phyloP scores from a whole-genome alignment of 37 sponge, comb jelly and placozoan species.

The Sycon ciliatum region DNA sequence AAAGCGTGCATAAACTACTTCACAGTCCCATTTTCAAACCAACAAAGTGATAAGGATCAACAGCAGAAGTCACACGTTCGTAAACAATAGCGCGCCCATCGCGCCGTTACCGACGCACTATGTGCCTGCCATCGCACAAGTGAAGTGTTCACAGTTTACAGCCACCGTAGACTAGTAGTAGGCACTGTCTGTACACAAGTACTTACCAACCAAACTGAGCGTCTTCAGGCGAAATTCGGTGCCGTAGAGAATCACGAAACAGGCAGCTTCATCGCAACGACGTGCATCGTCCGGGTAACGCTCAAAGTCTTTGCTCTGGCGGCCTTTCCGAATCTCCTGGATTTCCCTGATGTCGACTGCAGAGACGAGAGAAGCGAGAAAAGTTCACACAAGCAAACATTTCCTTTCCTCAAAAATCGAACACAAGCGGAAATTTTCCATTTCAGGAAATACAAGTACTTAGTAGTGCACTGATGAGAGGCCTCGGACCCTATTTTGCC shows the following conservation, averaged over 20 bases:
- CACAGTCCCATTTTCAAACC: too few species aligned
- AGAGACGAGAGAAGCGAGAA: background rate
- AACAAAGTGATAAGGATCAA: too few species aligned
- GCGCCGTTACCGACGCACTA: too few species aligned
- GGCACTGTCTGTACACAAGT: too few species aligned
- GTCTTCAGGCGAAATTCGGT: constrained; percentile 74
- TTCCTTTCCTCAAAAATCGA: background rate
- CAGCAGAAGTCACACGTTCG: too few species aligned
- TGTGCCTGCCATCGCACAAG: too few species aligned
- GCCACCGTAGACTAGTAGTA: too few species aligned
- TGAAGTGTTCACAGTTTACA: too few species aligned
- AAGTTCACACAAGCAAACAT: background rate
- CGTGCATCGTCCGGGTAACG: constrained; percentile 31
- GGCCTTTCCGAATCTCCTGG: constrained; percentile 55
- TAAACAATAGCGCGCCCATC: too few species aligned
- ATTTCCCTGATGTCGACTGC: constrained; percentile 78
- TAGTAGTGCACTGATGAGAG: background rate
- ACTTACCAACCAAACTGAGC: constrained; percentile 67
- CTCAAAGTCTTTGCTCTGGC: constrained; percentile 59
- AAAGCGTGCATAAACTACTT: too few species aligned
- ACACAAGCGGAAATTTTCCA: background rate
- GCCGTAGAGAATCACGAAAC: constrained; percentile 65
- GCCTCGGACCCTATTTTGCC: too few species aligned
- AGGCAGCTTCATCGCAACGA: constrained; percentile 51
- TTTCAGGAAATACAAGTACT: background rate